Evolutionary conservation across 2,113 vertebrate genomes (phyloP).

Genomic region (Aegypius monachus): DNA sequence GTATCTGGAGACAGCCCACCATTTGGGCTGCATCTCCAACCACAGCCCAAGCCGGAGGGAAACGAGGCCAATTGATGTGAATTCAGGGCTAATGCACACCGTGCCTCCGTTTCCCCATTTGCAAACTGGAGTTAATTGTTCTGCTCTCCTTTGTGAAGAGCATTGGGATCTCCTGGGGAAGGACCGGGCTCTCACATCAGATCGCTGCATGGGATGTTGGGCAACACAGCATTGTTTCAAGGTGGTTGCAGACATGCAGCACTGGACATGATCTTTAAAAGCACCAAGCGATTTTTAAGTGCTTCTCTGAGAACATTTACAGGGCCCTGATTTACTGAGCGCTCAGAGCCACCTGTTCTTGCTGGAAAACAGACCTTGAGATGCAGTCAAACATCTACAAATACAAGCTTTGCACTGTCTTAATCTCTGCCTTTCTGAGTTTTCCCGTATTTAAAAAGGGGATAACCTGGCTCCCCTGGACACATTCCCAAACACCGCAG

Average conservation of each 20-base stretch:
- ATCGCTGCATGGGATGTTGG: rapidly evolving
- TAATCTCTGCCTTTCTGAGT: neutral
- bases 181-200: rapidly evolving
- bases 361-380: neutral
- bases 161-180: neutral
- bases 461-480: neutral
- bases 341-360: neutral
- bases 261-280: neutral
- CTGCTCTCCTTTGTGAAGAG: neutral
- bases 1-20: rapidly evolving
- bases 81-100: neutral
- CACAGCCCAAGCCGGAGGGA: neutral
- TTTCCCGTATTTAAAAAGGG: neutral
- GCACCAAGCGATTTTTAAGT: neutral
- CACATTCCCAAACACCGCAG: neutral
- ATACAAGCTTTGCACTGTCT: neutral
- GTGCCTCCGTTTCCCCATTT: neutral
- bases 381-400: neutral
- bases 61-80: rapidly evolving
- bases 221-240: rapidly evolving
- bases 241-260: neutral
- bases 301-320: neutral
- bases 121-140: neutral
- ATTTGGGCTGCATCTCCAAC: neutral
- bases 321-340: constrained; percentile 8